Percentiles rank a stretch among this genome's conserved stretches.
Conservation (phyloP, 2,797 vertebrate species). For the Silurus aristotelis region DNA sequence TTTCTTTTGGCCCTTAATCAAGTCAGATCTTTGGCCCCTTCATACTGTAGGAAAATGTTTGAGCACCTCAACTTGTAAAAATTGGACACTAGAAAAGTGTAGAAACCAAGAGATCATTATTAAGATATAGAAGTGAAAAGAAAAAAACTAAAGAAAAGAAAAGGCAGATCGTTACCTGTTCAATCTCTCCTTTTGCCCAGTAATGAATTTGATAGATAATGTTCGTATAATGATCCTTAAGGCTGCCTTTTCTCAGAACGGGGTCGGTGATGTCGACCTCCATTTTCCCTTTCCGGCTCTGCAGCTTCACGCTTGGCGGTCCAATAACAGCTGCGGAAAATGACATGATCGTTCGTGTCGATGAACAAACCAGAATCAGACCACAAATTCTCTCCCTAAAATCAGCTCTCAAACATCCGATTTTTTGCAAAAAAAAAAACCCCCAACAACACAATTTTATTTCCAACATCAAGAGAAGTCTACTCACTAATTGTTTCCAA, state of each 20-base stretch:
- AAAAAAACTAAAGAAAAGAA: too few species aligned
- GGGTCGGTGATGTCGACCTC: slow-evolving; percentile 52
- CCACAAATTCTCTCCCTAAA: too few species aligned
- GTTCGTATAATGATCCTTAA: background rate
- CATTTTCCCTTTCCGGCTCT: slow-evolving; percentile 37
- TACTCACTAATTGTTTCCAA: slow-evolving; percentile 68
- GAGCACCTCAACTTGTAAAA: too few species aligned
- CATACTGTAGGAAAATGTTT: too few species aligned
- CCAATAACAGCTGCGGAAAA: slow-evolving; percentile 40
- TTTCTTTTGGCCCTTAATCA: too few species aligned
- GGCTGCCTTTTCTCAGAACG: slow-evolving; percentile 3
- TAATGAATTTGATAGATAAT: slow-evolving; percentile 32
- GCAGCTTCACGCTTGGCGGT: slow-evolving; percentile 38
- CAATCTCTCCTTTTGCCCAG: slow-evolving; percentile 20
- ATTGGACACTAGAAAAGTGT: too few species aligned
- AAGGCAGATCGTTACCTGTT: slow-evolving; percentile 31
- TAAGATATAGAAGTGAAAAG: background rate
- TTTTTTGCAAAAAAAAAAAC: background rate
- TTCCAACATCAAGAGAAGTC: background rate
- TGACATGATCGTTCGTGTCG: background rate
- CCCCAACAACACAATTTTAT: background rate
- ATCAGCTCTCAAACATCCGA: background rate
- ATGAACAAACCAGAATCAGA: too few species aligned
- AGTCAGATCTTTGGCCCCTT: too few species aligned
- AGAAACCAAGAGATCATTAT: background rate